phyloP scores from a whole-genome alignment of 2,113 vertebrate genomes.

The Actenoides hombroni region DNA sequence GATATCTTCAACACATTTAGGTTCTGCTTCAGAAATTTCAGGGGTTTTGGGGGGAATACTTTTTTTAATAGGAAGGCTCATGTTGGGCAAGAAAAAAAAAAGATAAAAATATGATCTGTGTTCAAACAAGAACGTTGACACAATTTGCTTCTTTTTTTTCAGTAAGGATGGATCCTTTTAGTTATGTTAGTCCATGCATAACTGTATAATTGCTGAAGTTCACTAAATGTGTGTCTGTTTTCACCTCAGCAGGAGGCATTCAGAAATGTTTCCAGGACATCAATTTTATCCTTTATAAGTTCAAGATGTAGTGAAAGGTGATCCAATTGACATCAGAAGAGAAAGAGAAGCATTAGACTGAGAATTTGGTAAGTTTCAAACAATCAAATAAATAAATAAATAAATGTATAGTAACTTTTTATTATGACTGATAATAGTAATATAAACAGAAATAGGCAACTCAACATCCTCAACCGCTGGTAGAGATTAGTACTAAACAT shows the following conservation, averaged over 20 bases:
- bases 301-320: neutral
- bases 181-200: neutral
- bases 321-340: neutral
- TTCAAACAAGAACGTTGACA: neutral
- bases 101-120: neutral
- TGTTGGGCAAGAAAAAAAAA: neutral
- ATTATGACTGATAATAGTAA: neutral
- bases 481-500: neutral
- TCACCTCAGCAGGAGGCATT: neutral
- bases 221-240: neutral
- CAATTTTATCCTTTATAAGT: neutral
- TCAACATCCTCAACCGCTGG: neutral
- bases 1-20: neutral
- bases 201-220: neutral
- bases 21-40: neutral
- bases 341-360: neutral
- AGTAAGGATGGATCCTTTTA: neutral
- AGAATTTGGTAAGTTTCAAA: neutral
- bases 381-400: neutral
- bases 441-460: neutral
- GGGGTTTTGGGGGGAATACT: neutral
- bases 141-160: neutral
- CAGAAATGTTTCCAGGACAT: neutral
- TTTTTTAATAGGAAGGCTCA: neutral
- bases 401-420: neutral